Evolutionary conservation across 2,888 invertebrate genomes (phyloP), one percentile per base, ranked within the genome.

Genomic region (Pseudanteris insignis): DNA sequence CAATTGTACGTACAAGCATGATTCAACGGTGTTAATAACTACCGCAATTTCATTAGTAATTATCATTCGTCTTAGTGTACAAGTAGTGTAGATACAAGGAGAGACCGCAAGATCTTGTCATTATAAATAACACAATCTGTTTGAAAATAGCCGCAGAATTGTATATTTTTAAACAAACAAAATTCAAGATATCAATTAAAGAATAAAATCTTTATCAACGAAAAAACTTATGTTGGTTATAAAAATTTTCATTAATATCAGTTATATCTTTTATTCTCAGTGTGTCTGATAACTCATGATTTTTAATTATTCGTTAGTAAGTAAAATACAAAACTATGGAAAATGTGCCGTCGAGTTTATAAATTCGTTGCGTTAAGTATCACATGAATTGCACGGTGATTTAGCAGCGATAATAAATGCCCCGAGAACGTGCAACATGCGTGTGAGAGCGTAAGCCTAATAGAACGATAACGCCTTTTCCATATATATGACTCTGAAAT

Each of bases 1-100:
- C n/a, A n/a, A n/a, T n/a, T 40, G 26, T 21, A 29, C 8, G 18
- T 10, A 7, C 36, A 2, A 28, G 32, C 9, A 32, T 44, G 37
- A 53, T 44, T 44, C 32, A 38, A 18, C 12, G 18, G 26, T 10
- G 25, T 44, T 37, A 53, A 44, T 53, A 44, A 44, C 43, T 26
- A 25, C 44, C 53, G 37, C 26, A 14, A 44, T 37, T 44, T 11
- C 26, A 41, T 32, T 41, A 28, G 36, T 14, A 38, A 7, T 32
- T 34, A 48, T 40, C 37, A 24, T 25, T 32, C 40, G 11, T 29
- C 9, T 28, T 28, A 21, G n/a, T n/a, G n/a, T n/a, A n/a, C n/a
- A n/a, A n/a, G n/a, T n/a, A n/a, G n/a, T n/a, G n/a, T n/a, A n/a
- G n/a, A n/a, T n/a, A n/a, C n/a, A n/a, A n/a, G n/a, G n/a, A n/a